These are phyloP conservation scores for Apodemia duryi DNA, from an alignment of 2,888 invertebrate species.

Conservation along the genomic window DNA sequence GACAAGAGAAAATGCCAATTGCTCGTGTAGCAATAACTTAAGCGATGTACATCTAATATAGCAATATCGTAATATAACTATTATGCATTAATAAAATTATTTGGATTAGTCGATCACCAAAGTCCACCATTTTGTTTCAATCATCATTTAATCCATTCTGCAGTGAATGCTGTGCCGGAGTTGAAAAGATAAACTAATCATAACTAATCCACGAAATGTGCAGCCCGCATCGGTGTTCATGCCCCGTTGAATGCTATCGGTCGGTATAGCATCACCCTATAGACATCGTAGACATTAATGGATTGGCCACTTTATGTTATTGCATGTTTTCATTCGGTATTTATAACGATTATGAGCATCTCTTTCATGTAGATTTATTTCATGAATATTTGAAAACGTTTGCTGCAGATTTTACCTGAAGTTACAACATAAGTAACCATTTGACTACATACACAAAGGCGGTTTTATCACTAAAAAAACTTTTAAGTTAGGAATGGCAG, in stretches of 20 bases:
- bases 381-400: background rate
- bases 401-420: background rate
- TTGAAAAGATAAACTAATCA: constrained; percentile 18
- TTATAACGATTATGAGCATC: constrained; percentile 8
- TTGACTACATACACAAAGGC: no score
- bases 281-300: constrained; percentile 65
- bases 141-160: constrained; percentile 10
- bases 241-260: constrained; percentile 46
- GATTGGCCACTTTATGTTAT: constrained; percentile 66
- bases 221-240: constrained; percentile 49
- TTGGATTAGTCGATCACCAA: background rate
- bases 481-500: no score
- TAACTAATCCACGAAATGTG: constrained; percentile 48
- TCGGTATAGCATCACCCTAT: constrained; percentile 49
- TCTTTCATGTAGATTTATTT: constrained; percentile 21
- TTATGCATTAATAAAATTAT: background rate
- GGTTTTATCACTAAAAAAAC: no score
- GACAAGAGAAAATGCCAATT: no score
- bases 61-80: background rate
- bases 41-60: background rate
- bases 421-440: background rate
- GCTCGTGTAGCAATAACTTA: no score
- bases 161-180: constrained; percentile 6
- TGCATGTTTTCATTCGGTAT: constrained; percentile 31
- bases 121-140: background rate